Percentiles rank a stretch among this genome's conserved stretches.
These are phyloP conservation scores for Thysanoteuthis rhombus DNA, from an alignment of 2,888 invertebrate species.

Conservation along the genomic window DNA sequence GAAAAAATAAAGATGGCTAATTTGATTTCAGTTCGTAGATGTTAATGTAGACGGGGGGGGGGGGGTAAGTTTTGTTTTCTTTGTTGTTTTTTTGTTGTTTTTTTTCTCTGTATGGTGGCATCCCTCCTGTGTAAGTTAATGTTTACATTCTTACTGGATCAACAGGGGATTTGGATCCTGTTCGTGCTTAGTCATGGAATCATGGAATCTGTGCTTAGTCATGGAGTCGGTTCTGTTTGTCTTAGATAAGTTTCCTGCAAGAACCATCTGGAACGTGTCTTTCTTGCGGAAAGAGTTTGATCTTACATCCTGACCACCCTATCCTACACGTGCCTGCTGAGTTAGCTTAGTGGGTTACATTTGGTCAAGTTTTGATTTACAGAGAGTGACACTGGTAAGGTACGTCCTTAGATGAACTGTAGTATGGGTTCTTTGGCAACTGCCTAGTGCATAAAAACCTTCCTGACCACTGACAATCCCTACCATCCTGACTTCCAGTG, in stretches of 20 bases:
- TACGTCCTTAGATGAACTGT: not conserved
- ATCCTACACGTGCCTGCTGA: not conserved
- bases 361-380: not conserved
- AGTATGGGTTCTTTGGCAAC: no score
- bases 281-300: not conserved
- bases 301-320: not conserved
- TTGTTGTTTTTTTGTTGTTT: no score
- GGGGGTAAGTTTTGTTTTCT: no score
- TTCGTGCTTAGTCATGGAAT: not conserved
- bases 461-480: no score
- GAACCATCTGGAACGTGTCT: not conserved
- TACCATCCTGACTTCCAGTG: no score
- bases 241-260: not conserved
- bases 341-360: not conserved
- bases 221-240: not conserved
- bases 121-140: not conserved
- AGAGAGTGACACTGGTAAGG: not conserved
- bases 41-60: no score
- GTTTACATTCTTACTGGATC: not conserved
- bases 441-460: no score
- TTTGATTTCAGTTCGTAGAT: not conserved
- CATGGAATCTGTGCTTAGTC: no score
- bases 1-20: not conserved
- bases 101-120: no score
- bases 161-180: not conserved